Evolutionary conservation across 1,140 invertebrate species (phyloP), one percentile per base, ranked within the genome.

Genomic region (Bombus waltoni): DNA sequence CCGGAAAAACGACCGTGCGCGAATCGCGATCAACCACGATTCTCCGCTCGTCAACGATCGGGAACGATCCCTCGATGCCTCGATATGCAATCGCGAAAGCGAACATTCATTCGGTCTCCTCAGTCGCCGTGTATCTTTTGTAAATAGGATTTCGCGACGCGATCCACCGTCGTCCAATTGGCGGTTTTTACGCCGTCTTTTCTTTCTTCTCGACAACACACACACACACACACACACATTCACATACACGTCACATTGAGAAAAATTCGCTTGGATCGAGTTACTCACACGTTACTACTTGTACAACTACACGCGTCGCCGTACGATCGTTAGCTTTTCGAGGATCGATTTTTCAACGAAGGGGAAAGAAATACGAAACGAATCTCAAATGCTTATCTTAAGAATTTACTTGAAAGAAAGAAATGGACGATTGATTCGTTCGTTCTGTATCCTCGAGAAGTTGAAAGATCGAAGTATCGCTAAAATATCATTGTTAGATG

Each of bases 81-180:
- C 86, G 73, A 65, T 42, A 35, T 11, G 25, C 38, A 40, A 57
- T 57, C 47, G 78, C 76, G 32, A 70, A 22, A 57, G 65, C 65
- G 68, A 66, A n/a, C 65, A 59, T 66, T 76, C 53, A 59, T 66
- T 76, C 53, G 66, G 40, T 44, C 81, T 59, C n/a, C 38, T 74
- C 83, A 66, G 44, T 65, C 42, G 75, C 68, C 70, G 71, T 81
- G 78, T 85, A 78, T 65, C 62, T 62, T 85, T 59, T 88, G 35
- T 89, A 86, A 88, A 89, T 84, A 85, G 66, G 38, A 88, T 65
- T 77, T 66, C 32, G 65, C 32, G 59, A 77, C 47, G n/a, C 73
- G 53, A 65, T 35, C 47, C 40, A 72, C 38, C 68, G 68, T 81
- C 79, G 79, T 62, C 35, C 42, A 42, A 38, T 40, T 38, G 71